These are phyloP conservation scores for Heliconius nattereri DNA, from an alignment of 1,140 invertebrate genomes.

Conservation along the genomic window DNA sequence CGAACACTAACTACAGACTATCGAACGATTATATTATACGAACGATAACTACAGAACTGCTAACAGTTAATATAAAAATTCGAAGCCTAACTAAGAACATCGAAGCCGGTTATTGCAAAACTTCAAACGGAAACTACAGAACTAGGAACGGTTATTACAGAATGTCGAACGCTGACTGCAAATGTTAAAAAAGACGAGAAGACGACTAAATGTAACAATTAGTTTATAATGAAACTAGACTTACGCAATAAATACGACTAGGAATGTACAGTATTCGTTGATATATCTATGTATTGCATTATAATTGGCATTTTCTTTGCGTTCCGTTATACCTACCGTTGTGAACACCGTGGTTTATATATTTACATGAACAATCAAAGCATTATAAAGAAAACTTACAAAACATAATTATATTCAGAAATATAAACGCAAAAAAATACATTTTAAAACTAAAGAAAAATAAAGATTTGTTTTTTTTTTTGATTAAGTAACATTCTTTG, in stretches of 20 bases:
- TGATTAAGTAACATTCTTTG: background rate
- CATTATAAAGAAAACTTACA: background rate
- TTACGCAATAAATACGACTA: constrained; percentile 22
- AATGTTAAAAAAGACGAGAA: background rate
- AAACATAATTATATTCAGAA: background rate
- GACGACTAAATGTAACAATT: constrained; percentile 1
- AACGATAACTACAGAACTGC: background rate
- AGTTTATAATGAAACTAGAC: background rate
- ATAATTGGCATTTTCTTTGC: constrained; percentile 10
- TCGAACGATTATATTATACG: too few relatives aligned
- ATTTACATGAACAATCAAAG: background rate
- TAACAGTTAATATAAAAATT: background rate
- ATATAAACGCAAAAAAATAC: background rate
- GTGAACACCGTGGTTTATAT: constrained; percentile 7
- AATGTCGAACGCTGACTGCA: background rate
- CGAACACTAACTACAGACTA: background rate
- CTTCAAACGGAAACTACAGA: too few relatives aligned
- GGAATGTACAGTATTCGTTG: constrained; percentile 23
- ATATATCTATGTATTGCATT: constrained; percentile 9
- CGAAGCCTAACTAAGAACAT: background rate
- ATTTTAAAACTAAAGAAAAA: background rate
- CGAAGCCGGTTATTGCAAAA: background rate
- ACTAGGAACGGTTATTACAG: background rate
- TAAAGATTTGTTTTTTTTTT: background rate
- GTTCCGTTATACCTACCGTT: constrained; percentile 2